Percentiles rank a stretch among this genome's conserved stretches.
phyloP scores from a whole-genome alignment of 2,888 invertebrate species.

The Ceramica pisi region DNA sequence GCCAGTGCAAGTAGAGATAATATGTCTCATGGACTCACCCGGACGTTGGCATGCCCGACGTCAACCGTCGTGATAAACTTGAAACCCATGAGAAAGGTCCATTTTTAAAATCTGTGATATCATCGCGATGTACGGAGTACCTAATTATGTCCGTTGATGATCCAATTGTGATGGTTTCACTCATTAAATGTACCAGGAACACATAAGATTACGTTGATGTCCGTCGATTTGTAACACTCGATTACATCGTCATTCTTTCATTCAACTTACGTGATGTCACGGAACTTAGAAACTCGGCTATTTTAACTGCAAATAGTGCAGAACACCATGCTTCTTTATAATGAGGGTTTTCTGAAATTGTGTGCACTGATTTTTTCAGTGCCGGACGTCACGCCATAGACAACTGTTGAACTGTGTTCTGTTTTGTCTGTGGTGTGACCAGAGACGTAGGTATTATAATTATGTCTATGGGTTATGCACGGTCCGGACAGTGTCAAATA shows the following conservation, averaged over 20 bases:
- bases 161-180: slow-evolving; percentile 48
- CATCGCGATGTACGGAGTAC: neutral
- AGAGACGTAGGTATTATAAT: too few species aligned
- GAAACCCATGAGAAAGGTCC: neutral
- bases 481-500: too few species aligned
- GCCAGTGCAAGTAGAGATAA: too few species aligned
- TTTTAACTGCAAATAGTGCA: slow-evolving; percentile 43
- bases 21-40: too few species aligned
- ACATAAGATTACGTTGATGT: slow-evolving; percentile 49
- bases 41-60: too few species aligned
- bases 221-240: slow-evolving; percentile 62
- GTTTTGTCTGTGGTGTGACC: too few species aligned
- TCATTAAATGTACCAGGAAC: slow-evolving; percentile 60
- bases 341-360: neutral
- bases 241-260: slow-evolving; percentile 59
- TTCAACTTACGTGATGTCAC: slow-evolving; percentile 54
- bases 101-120: neutral
- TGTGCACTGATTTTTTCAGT: too few species aligned
- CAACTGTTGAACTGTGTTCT: too few species aligned
- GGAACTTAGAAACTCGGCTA: slow-evolving; percentile 39
- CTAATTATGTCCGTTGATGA: neutral
- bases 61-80: too few species aligned
- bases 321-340: slow-evolving; percentile 7
- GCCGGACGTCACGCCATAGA: too few species aligned
- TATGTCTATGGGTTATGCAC: too few species aligned